phyloP scores from a whole-genome alignment of 2,888 invertebrate species.

The Gymnoscelis rufifasciata region DNA sequence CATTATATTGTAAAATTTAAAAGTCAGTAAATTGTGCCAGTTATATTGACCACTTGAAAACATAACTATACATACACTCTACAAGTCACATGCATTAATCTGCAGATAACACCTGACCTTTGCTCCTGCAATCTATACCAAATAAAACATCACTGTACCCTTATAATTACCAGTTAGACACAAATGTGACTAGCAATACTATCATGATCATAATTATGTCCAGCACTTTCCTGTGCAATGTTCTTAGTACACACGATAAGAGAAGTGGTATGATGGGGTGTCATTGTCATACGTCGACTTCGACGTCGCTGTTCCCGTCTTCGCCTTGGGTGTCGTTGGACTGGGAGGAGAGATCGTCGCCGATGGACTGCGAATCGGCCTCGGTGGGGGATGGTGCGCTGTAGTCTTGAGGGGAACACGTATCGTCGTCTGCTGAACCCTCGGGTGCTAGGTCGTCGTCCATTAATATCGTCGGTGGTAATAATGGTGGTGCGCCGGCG shows the following conservation, averaged over 20 bases:
- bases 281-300: constrained; percentile 71
- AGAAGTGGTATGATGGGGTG: constrained; percentile 41
- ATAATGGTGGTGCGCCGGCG: constrained; percentile 67
- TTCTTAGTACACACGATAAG: constrained; percentile 24
- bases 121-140: background rate
- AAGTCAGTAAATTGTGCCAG: too few relatives aligned
- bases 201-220: constrained; percentile 31
- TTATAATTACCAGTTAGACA: constrained; percentile 40
- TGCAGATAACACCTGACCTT: background rate
- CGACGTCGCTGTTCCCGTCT: constrained; percentile 55
- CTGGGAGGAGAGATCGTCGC: constrained; percentile 41
- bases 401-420: constrained; percentile 61
- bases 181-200: constrained; percentile 48
- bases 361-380: constrained; percentile 14
- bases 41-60: too few relatives aligned
- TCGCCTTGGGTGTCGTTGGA: constrained; percentile 50
- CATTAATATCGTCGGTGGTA: constrained; percentile 77
- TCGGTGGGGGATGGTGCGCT: constrained; percentile 41
- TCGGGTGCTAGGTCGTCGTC: constrained; percentile 57
- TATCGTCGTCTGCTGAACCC: constrained; percentile 57
- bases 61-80: background rate
- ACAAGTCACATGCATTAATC: background rate
- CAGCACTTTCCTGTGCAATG: constrained; percentile 21
- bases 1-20: too few relatives aligned
- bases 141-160: constrained; percentile 22